Evolutionary conservation across 2,113 vertebrate genomes (phyloP).

Genomic region (Silurus glanis): DNA sequence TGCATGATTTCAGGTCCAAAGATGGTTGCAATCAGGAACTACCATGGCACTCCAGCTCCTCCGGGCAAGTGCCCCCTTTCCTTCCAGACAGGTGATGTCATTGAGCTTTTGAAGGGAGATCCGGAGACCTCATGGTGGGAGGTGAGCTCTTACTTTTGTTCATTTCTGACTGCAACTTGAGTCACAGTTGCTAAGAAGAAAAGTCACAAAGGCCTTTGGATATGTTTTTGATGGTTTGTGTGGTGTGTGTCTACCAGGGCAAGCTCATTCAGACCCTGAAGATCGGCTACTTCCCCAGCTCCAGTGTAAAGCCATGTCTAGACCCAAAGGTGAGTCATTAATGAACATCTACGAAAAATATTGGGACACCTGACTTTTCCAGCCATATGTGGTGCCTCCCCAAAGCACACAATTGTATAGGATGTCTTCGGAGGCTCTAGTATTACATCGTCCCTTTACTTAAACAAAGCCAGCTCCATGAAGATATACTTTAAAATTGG

Average conservation of each 20-base stretch:
- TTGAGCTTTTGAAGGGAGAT: constrained; percentile 91
- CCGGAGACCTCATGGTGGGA: constrained; percentile 94
- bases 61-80: constrained; percentile 82
- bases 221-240: background rate
- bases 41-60: constrained; percentile 85
- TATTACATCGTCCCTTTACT: no score
- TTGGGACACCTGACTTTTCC: no score
- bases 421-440: no score
- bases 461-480: no score
- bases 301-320: constrained; percentile 89
- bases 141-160: constrained; percentile 66
- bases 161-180: constrained; percentile 11
- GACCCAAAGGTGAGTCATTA: constrained; percentile 79
- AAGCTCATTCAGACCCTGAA: constrained; percentile 85
- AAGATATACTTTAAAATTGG: no score
- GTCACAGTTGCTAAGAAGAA: background rate
- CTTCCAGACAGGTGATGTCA: constrained; percentile 89
- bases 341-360: no score
- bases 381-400: no score
- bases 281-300: constrained; percentile 89
- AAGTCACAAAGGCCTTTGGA: background rate
- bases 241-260: constrained; percentile 73
- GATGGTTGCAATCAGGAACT: constrained; percentile 93
- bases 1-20: constrained; percentile 80
- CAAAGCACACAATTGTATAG: no score